Evolutionary conservation across 2,797 vertebrate species (phyloP), one percentile per base, ranked within the genome.

Genomic region (Sebastes hopkinsi): DNA sequence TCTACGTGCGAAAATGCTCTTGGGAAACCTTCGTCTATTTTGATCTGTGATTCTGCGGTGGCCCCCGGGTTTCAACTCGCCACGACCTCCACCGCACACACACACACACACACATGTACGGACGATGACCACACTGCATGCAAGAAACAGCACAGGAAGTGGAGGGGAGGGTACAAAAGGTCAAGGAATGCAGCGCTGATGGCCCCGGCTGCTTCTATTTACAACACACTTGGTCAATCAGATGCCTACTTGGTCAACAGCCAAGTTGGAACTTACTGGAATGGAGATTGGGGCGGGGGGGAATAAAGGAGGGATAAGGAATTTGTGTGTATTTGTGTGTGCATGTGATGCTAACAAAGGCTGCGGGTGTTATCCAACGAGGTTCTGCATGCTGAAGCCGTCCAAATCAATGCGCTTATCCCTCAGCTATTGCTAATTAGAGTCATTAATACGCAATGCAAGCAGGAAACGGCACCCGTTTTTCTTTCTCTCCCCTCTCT

Each of bases 131-230:
- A 64, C 72, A 80, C 71, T 61, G 68, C 82, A 85, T 79, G 75
- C 77, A 79, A 75, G 14, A 87, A 87, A 72, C 78, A 84, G 81
- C 56, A 92, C 94, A 96, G 96, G 96, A 97, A 97, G 85, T 88
- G 80, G 78, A 81, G 42, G 50, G 50, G n/a, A 30, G 76, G 58
- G 85, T 78, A 96, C 96, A 96, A 96, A 96, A 96, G 96, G 96
- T 96, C 95, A 87, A 95, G 92, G 95, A 97, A 96, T 93, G 90
- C 82, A 62, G 87, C 73, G 87, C 77, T 83, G 75, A 75, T 82
- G 76, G 81, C 91, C 80, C 67, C 2, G 82, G 81, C 93, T 92
- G 81, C 93, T 92, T 94, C 93, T 91, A 94, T 96, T 92, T 89
- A 95, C 59, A 80, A 95, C 93, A 89, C 75, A 91, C 90, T 85